Conservation (phyloP, 1,140 invertebrate species). For the Mercenaria mercenaria region DNA sequence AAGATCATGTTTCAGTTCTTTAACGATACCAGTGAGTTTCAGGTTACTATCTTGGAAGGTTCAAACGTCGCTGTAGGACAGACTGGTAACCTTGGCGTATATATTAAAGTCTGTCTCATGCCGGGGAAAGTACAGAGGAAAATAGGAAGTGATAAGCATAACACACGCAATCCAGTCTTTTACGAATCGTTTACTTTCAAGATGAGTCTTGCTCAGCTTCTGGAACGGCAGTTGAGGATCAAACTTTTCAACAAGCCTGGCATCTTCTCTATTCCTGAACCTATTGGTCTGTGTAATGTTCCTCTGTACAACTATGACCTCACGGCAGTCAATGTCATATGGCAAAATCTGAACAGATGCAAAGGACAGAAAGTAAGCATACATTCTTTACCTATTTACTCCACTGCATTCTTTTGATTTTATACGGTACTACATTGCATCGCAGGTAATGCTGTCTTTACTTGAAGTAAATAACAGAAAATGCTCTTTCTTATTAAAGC, state of each 20-base stretch:
- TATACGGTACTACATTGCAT: not conserved
- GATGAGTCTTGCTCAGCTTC: not conserved
- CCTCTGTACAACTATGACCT: slow-evolving; percentile 3
- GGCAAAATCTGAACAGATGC: slow-evolving; percentile 14
- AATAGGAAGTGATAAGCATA: not conserved
- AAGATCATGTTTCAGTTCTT: slow-evolving; percentile 34
- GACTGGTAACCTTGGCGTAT: not conserved
- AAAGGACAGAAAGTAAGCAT: slow-evolving; percentile 14
- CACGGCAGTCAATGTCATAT: slow-evolving; percentile 2
- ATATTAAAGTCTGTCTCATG: slow-evolving; percentile 19
- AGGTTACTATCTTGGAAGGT: slow-evolving; percentile 25
- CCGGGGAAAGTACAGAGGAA: not conserved
- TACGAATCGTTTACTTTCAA: slow-evolving; percentile 6
- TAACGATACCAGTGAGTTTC: slow-evolving; percentile 1
- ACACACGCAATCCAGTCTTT: slow-evolving; percentile 15
- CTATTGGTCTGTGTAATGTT: not conserved
- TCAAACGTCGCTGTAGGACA: not conserved
- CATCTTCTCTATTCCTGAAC: not conserved
- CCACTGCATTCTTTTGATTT: not conserved
- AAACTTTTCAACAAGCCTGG: slow-evolving; percentile 36
- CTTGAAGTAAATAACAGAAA: too few relatives aligned
- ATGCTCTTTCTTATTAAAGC: too few relatives aligned
- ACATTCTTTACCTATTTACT: not conserved
- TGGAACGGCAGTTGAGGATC: not conserved
- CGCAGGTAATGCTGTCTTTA: not conserved